Conservation (phyloP, 2,113 vertebrate genomes). For the Seriola dumerili region DNA sequence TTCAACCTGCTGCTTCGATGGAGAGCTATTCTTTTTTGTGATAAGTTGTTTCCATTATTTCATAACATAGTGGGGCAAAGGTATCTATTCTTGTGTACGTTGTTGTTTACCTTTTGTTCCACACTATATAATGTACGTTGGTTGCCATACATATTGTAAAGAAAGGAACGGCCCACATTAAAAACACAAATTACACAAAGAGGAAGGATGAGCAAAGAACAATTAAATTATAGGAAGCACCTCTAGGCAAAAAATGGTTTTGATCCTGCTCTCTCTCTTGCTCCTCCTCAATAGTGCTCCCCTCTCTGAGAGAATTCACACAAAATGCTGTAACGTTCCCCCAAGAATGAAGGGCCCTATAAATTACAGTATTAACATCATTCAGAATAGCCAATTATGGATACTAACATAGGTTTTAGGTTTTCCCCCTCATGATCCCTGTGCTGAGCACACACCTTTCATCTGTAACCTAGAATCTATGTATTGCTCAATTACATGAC, state of each 20-base stretch:
- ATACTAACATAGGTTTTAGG: not conserved
- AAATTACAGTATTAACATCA: constrained; percentile 7
- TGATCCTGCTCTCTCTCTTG: not conserved
- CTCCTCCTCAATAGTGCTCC: not conserved
- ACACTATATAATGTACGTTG: not conserved
- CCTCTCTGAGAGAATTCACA: not conserved
- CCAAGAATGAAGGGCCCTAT: constrained; percentile 4
- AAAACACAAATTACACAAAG: not conserved
- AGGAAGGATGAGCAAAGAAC: not conserved
- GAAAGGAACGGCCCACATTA: not conserved
- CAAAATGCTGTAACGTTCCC: not conserved
- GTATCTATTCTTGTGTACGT: not conserved
- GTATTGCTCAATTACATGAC: not conserved
- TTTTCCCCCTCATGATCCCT: not conserved
- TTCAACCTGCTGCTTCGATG: constrained; percentile 6
- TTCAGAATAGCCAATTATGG: constrained; percentile 1
- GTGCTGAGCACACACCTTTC: not conserved
- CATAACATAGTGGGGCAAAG: constrained; percentile 5
- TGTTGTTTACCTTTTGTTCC: not conserved
- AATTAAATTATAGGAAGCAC: not conserved
- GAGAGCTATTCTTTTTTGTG: not conserved
- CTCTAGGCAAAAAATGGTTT: not conserved
- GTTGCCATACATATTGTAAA: not conserved
- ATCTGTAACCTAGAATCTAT: not conserved
- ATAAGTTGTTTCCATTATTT: constrained; percentile 4